Base-by-base conservation (phyloP, 2,888 invertebrate species). In the Galerucella pusilla region DNA sequence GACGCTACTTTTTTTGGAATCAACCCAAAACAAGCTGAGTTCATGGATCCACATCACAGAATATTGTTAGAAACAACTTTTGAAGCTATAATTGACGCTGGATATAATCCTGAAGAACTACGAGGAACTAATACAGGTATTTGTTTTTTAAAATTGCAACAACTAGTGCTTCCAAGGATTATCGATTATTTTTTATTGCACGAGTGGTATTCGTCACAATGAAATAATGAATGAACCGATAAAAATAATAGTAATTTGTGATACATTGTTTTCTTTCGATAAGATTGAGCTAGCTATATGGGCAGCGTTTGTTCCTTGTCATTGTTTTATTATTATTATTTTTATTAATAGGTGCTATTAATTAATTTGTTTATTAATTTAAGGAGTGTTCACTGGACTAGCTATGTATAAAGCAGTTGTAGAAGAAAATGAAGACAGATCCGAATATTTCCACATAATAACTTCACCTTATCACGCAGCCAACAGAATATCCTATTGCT, bases 11-110 rank as follows among this genome's bases (percentile, higher is more conserved):
- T 79, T 68, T 83, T 83, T 68, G 82, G 81, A 14, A 73, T 81
- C n/a, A 74, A 77, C 54, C 77, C 79, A 7, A 81, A 77, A 67
- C 78, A 80, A 61, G 80, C 80, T 5, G 73, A 79, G 12, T 70
- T 69, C 25, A 75, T 72, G 46, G 81, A 82, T 69, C 81, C 82
- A 0, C 69, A 79, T 28, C 69, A 76, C 1, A 71, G 82, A 54
- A 75, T 80, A 25, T 61, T 83, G 6, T 68, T 82, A 1, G 83
- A 83, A 74, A 68, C 78, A 1, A 75, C 75, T 14, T 79, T 73
- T 59, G 83, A 82, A 68, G 78, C 81, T 16, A 77, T 83, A 7
- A 54, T 82, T 2, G 83, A 83, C 74, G 81, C 82, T 25, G 83
- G 83, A 10, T 46, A 79, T n/a, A 82, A 82, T 73, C 82, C 81